Evolutionary conservation across 2,888 invertebrate species (phyloP), one percentile per base, ranked within the genome.

Genomic region (Drosophila ustulata): DNA sequence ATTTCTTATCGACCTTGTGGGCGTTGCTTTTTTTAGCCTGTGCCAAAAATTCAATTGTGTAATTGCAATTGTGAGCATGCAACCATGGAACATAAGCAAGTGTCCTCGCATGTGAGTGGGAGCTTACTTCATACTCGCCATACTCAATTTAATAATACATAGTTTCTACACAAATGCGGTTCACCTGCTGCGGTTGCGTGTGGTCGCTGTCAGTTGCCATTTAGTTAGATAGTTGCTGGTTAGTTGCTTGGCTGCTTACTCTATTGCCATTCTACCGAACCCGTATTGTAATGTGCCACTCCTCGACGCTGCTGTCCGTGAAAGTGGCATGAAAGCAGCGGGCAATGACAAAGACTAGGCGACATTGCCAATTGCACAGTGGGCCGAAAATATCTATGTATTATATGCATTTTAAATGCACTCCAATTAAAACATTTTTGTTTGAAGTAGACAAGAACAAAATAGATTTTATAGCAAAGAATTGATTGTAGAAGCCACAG

Each of bases 41-140:
- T 59, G 63, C 80, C 88, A 75, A 83, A 88, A 80, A 78, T 86
- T 74, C 89, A 88, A 85, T 86, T 86, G 70, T 71, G 55, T 71
- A 76, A 72, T 73, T 85, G 76, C 9, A 32, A 32, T 34, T 37
- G 37, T 63, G 7, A 13, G 6, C 18, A 18, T 18, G 62, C 59
- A 52, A 61, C 37, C 45, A 56, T 58, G 58, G 13, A 53, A 46
- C 18, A 18, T 18, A 46, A 55, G 25, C 45, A 34, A 4, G 1
- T 30, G 18, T 43, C 46, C 30, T 37, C 43, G 49, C 28, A 26
- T 7, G 47, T 30, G 47, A 13, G 28, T 47, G 26, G 8, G 23
- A 32, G 32, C 43, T 28, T 50, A 26, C 18, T 25, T 41, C 18
- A 2, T 18, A 18, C 18, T 18, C 41, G 11, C 32, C 56, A 41